These are phyloP conservation scores for Montipora foliosa DNA, from an alignment of 64 coral and sea anemone species.

Conservation along the genomic window DNA sequence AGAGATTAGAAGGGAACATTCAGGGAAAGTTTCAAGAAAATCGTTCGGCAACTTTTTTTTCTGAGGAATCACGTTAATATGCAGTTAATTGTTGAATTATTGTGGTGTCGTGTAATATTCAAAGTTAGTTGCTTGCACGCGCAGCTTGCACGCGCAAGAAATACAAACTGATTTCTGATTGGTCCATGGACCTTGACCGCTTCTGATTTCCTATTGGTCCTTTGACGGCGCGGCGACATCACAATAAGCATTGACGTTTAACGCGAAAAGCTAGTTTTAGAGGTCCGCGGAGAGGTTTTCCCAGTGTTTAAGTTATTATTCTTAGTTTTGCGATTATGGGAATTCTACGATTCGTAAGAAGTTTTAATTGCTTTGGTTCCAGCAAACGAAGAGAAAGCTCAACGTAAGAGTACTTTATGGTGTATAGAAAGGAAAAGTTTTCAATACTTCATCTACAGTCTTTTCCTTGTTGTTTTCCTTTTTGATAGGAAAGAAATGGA, in stretches of 20 bases:
- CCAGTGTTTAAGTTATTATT: background rate
- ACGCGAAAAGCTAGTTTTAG: background rate
- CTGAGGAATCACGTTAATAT: no score
- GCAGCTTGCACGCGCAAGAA: background rate
- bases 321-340: background rate
- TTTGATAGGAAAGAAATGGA: slow-evolving; percentile 2
- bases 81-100: no score
- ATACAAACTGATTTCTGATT: background rate
- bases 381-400: background rate
- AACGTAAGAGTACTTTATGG: background rate
- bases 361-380: background rate
- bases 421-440: background rate
- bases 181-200: background rate
- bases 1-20: no score
- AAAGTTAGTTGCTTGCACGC: no score
- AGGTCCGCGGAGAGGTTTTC: no score
- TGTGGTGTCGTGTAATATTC: no score
- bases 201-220: no score
- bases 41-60: no score
- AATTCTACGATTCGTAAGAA: background rate
- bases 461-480: background rate
- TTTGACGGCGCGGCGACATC: background rate
- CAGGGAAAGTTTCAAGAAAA: no score
- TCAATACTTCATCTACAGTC: background rate
- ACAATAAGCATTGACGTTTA: background rate